Base-by-base conservation (phyloP, 2,888 invertebrate species). In the Acleris literana region DNA sequence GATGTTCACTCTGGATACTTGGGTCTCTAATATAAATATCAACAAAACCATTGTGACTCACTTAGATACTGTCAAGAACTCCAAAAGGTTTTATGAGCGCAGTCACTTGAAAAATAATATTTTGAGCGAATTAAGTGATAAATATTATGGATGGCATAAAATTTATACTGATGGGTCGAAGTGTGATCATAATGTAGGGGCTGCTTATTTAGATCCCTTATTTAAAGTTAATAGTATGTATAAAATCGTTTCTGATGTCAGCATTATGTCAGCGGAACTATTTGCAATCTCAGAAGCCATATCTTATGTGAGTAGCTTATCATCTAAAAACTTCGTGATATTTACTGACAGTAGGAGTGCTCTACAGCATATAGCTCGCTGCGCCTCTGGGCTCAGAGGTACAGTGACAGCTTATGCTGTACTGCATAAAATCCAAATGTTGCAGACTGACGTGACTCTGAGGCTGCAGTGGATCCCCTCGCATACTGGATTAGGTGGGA, bases 181-280 rank as follows among this genome's bases (percentile, higher is more conserved):
- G 1, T 43, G 43, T 43, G 43, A 43, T 43, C 11, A 43, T 43
- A 16, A 9, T 1, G 7, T 16, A 43, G 43, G 43, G 7, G 43
- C 43, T 43, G 43, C 43, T 43, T 43, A 13, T 43, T 16, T 43
- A 5, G 43, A 43, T 43, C 43, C 43, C 16, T 1, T 43, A 3
- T 11, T 11, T 43, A 11, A 16, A 9, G 46, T 56, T 17, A 52
- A 5, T 1, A 7, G 17, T n/a, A 22, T 48, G 16, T 49, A 69
- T 13, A 62, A 58, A 44, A 59, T 69, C 7, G n/a, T 18, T 4
- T 4, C 49, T 5, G 49, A 57, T 13, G 39, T 64, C 2, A 70
- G 69, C 0, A 68, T 72, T 13, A 72, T 72, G 70, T 52, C 61
- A 18, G 33, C 46, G 6, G 70, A 70, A 51, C 58, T 72, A 2